Evolutionary conservation across 2,113 vertebrate genomes (phyloP).

Genomic region (Labrus mixtus): DNA sequence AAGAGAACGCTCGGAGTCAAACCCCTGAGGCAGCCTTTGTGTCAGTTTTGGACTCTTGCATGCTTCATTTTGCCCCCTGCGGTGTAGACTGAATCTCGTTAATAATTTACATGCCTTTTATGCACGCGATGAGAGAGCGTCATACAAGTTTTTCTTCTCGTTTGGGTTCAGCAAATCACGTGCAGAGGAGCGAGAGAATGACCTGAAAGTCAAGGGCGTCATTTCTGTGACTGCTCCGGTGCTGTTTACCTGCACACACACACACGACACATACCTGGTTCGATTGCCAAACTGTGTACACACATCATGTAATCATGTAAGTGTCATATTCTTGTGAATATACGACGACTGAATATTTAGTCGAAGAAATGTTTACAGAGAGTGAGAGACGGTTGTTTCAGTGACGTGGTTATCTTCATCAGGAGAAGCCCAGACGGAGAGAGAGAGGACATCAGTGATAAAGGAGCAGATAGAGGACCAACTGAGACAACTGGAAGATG

Average conservation of each 20-base stretch:
- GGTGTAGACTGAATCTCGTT: constrained; percentile 21
- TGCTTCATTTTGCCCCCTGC: constrained; percentile 15
- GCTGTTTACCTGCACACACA: no score
- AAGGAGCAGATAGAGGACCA: constrained; percentile 90
- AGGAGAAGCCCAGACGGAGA: constrained; percentile 75
- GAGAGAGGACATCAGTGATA: constrained; percentile 83
- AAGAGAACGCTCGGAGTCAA: neutral
- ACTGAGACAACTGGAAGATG: constrained; percentile 89
- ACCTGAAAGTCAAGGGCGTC: neutral
- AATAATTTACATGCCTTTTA: constrained; percentile 52
- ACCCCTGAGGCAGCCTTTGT: constrained; percentile 2
- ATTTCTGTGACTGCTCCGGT: neutral
- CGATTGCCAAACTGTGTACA: no score
- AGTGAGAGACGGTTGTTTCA: neutral
- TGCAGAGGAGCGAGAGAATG: neutral
- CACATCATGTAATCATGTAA: neutral
- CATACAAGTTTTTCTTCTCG: neutral
- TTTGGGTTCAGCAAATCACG: neutral
- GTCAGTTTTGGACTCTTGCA: neutral
- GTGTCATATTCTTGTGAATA: neutral
- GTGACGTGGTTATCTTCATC: constrained; percentile 33
- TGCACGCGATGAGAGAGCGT: neutral
- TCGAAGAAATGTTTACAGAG: neutral
- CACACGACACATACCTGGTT: no score
- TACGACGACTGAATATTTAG: no score